A percentile compares a stretch with the other conserved stretches of the same genome.
Conservation (phyloP, 2,113 vertebrate species). For the Mugil cephalus region DNA sequence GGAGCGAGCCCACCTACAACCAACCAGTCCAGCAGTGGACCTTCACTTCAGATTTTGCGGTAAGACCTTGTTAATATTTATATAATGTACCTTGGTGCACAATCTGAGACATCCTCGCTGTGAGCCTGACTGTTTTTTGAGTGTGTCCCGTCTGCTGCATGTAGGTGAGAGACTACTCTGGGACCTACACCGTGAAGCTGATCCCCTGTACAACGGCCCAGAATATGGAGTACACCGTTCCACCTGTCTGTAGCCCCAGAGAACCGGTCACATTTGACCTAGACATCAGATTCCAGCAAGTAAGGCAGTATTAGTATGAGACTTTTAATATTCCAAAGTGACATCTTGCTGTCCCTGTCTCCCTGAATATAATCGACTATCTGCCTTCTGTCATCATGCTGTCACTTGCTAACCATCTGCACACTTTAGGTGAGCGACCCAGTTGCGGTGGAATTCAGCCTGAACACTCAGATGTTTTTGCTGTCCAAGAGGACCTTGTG, state of each 20-base stretch:
- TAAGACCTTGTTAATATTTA: constrained; percentile 71
- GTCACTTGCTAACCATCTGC: background rate
- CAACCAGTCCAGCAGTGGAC: constrained; percentile 94
- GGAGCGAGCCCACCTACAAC: constrained; percentile 90
- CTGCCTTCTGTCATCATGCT: background rate
- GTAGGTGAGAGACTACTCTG: constrained; percentile 96
- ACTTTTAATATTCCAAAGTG: background rate
- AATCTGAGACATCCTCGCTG: background rate
- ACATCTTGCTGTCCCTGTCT: background rate
- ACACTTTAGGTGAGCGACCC: constrained; percentile 92
- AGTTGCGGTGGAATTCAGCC: constrained; percentile 93
- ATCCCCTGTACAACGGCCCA: constrained; percentile 88
- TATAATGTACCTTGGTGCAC: background rate
- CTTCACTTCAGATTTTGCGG: constrained; percentile 94
- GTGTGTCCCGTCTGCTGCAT: background rate
- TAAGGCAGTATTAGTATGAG: constrained; percentile 53
- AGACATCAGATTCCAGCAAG: constrained; percentile 97
- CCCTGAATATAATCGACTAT: background rate
- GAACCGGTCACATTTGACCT: constrained; percentile 91
- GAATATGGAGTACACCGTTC: constrained; percentile 88
- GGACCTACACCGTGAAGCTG: constrained; percentile 90
- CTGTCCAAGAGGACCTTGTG: constrained; percentile 92
- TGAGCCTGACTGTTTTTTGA: background rate
- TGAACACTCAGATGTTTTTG: constrained; percentile 95
- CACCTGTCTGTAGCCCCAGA: constrained; percentile 90